Percentiles rank a stretch among this genome's conserved stretches.
Evolutionary conservation across 30 jellyfish, hydroid and myxozoan species (phyloP).

Genomic region (Turritopsis rubra): DNA sequence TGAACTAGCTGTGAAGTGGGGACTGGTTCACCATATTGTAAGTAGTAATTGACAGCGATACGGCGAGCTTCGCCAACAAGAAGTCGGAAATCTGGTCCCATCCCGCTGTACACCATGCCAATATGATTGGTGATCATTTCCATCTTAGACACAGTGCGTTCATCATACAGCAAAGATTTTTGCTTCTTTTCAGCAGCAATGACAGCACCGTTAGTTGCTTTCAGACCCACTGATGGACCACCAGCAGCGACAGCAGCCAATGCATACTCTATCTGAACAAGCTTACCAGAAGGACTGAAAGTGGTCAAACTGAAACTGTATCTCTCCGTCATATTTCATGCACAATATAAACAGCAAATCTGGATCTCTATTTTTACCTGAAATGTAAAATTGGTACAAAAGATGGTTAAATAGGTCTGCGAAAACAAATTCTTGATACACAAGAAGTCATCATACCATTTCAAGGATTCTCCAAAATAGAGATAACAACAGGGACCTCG

Average conservation of each 20-base stretch:
- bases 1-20: conserved; percentile 85
- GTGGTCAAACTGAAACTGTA: conserved; percentile 95
- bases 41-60: conserved; percentile 66
- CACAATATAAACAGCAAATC: too few relatives aligned
- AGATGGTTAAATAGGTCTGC: background rate
- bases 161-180: conserved; percentile 92
- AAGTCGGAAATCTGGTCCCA: conserved; percentile 97
- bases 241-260: conserved; percentile 99
- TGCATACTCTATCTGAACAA: conserved; percentile 99
- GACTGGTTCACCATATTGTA: conserved; percentile 79
- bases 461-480: too few relatives aligned
- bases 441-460: too few relatives aligned
- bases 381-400: background rate
- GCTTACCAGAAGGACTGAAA: conserved; percentile 97
- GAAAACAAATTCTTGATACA: background rate
- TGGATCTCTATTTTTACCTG: background rate
- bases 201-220: conserved; percentile 98
- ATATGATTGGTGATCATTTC: conserved; percentile 84
- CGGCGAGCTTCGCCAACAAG: conserved; percentile 87
- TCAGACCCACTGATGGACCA: conserved; percentile 98
- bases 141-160: conserved; percentile 87
- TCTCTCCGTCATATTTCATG: conserved; percentile 56
- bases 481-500: too few relatives aligned
- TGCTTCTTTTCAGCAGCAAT: conserved; percentile 98
- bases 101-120: conserved; percentile 98